These are phyloP conservation scores for Riptortus pedestris DNA, from an alignment of 1,140 invertebrate species.

Conservation along the genomic window DNA sequence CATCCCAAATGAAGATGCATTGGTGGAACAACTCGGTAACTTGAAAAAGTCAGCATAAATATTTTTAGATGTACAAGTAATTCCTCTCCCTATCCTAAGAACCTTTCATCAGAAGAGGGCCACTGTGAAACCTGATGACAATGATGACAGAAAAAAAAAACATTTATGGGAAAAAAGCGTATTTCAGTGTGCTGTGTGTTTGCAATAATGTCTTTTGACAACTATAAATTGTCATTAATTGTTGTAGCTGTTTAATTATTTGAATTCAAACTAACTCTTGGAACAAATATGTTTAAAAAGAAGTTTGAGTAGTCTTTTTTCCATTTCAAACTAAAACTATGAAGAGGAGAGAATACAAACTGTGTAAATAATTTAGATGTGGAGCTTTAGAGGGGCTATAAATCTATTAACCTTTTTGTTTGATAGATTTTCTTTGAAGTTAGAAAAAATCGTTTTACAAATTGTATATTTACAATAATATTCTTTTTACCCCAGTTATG, in stretches of 20 bases:
- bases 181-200: constrained; percentile 12
- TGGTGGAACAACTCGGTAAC: constrained; percentile 28
- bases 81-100: not conserved
- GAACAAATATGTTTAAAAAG: too few species aligned
- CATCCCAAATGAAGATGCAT: constrained; percentile 28
- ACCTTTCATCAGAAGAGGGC: not conserved
- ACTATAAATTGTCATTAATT: not conserved
- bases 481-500: not conserved
- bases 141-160: too few species aligned
- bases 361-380: constrained; percentile 3
- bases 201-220: constrained; percentile 14
- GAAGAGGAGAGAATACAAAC: constrained; percentile 5
- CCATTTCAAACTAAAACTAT: too few species aligned
- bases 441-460: not conserved
- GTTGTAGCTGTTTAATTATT: too few species aligned
- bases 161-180: not conserved
- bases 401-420: constrained; percentile 2
- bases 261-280: too few species aligned
- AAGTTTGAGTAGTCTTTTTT: too few species aligned
- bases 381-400: not conserved
- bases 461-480: not conserved
- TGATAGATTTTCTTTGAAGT: not conserved
- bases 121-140: not conserved
- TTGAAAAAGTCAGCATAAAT: constrained; percentile 29
- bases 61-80: not conserved